phyloP scores from a whole-genome alignment of 2,888 invertebrate species.

The Omphaloscelis lunosa region DNA sequence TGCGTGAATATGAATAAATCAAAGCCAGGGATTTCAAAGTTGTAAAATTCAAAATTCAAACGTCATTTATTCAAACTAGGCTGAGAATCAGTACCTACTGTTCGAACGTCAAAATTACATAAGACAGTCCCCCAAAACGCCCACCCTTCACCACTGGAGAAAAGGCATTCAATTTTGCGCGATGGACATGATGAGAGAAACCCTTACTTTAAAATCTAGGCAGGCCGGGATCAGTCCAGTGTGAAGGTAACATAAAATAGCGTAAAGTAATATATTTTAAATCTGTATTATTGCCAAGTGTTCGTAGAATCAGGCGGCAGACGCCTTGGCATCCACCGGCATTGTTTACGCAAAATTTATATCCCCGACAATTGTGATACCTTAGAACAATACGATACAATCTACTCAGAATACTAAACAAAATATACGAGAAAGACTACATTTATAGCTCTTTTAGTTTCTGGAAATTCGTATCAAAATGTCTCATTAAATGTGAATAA shows the following conservation, averaged over 20 bases:
- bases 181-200: background rate
- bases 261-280: constrained; percentile 45
- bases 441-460: constrained; percentile 31
- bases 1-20: constrained; percentile 17
- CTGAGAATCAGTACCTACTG: too few species aligned
- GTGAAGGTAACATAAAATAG: constrained; percentile 44
- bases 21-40: background rate
- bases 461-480: constrained; percentile 36
- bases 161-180: background rate
- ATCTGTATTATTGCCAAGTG: constrained; percentile 61
- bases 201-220: constrained; percentile 36
- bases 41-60: too few species aligned
- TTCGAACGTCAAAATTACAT: too few species aligned
- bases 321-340: constrained; percentile 62
- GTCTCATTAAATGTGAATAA: constrained; percentile 31
- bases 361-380: constrained; percentile 55
- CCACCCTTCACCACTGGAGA: too few species aligned
- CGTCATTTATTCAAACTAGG: too few species aligned
- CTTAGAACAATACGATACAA: constrained; percentile 61
- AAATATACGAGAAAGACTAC: constrained; percentile 32
- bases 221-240: constrained; percentile 24
- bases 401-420: constrained; percentile 63
- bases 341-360: constrained; percentile 67
- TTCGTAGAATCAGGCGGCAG: constrained; percentile 62
- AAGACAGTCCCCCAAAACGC: too few species aligned